A percentile compares a stretch with the other conserved stretches of the same genome.
phyloP scores from a whole-genome alignment of 2,797 vertebrate species.

The Clarias fuscus region DNA sequence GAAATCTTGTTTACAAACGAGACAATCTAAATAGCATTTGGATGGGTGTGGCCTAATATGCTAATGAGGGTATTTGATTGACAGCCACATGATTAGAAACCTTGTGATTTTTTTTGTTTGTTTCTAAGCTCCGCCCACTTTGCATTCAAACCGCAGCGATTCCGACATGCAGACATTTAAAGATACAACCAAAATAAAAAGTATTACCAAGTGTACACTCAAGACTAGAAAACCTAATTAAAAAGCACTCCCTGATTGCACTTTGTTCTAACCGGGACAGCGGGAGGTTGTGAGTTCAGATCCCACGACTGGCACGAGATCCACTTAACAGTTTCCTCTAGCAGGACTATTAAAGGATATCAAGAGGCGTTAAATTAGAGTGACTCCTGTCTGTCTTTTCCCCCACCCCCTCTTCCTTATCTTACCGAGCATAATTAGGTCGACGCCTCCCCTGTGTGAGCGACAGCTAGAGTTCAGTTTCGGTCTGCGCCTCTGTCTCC shows the following conservation, averaged over 20 bases:
- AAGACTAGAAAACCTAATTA: neutral
- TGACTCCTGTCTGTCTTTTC: constrained; percentile 27
- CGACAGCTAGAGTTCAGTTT: constrained; percentile 19
- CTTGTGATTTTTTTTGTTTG: too few relatives aligned
- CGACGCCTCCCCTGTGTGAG: constrained; percentile 23
- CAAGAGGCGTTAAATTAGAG: constrained; percentile 4
- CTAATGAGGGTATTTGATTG: neutral
- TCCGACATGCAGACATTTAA: neutral
- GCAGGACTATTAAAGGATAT: neutral
- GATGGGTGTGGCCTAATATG: neutral
- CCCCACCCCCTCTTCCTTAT: neutral
- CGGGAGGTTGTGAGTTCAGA: neutral
- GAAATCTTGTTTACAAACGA: neutral
- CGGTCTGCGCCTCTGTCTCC: constrained; percentile 27
- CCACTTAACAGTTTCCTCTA: neutral
- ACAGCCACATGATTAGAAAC: neutral
- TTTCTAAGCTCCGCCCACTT: neutral
- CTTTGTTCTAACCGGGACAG: neutral
- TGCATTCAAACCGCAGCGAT: neutral
- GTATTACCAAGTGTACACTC: neutral
- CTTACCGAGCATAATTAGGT: constrained; percentile 41
- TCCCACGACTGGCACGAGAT: neutral
- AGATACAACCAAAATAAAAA: neutral
- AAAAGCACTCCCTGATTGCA: neutral
- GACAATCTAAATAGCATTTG: neutral